Conservation (phyloP, 2,113 vertebrate species). For the Hippoglossus stenolepis region DNA sequence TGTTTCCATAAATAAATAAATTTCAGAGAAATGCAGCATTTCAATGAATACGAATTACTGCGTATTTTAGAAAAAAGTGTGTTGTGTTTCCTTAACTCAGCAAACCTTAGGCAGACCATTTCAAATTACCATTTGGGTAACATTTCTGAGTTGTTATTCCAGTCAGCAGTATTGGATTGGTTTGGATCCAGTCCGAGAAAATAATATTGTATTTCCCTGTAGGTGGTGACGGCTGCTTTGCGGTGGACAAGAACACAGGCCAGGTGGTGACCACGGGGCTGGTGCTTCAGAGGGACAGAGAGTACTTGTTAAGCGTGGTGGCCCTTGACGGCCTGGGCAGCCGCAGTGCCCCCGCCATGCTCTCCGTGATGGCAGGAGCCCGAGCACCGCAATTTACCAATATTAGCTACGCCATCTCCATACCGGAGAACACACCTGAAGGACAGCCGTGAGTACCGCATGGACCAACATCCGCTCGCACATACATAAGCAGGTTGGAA, state of each 20-base stretch:
- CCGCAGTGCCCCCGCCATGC: constrained; percentile 82
- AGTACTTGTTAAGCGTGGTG: constrained; percentile 87
- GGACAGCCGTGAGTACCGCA: constrained; percentile 86
- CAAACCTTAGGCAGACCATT: constrained; percentile 9
- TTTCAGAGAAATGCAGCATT: not conserved
- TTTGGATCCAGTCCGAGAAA: constrained; percentile 30
- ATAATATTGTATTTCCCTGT: constrained; percentile 38
- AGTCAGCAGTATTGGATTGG: constrained; percentile 1
- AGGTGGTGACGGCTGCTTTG: constrained; percentile 89
- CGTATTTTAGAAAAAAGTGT: not conserved
- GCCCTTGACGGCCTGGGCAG: constrained; percentile 86
- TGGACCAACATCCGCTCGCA: not conserved
- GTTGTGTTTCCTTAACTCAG: not conserved
- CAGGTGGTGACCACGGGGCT: constrained; percentile 88
- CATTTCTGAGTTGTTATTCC: constrained; percentile 45
- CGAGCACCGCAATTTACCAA: constrained; percentile 89
- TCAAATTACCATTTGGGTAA: not conserved
- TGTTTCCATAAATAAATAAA: not conserved
- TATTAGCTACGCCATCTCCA: constrained; percentile 80
- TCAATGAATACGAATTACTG: constrained; percentile 7
- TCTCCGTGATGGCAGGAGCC: constrained; percentile 86
- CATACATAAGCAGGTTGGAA: not conserved
- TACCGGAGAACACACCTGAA: constrained; percentile 85
- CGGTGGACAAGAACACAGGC: constrained; percentile 87
- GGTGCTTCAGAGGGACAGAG: constrained; percentile 83